Evolutionary conservation across 2,113 vertebrate genomes (phyloP), one percentile per base, ranked within the genome.

Genomic region (Narcine bancroftii): DNA sequence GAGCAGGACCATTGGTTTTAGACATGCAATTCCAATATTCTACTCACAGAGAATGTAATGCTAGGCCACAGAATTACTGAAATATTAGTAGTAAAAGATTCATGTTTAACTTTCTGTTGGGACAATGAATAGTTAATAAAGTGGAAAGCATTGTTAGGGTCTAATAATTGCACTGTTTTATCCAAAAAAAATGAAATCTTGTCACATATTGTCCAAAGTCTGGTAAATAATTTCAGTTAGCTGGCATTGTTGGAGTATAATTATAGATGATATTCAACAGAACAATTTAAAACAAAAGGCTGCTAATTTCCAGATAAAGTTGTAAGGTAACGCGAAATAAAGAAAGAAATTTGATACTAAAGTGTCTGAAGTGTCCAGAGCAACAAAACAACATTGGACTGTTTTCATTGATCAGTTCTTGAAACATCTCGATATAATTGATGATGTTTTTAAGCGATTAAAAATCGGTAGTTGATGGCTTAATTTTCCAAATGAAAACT

Each of bases 41-140:
- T 53, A 60, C 33, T 5, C 50, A 63, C 5, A 87, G 36, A 85
- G 33, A 63, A 87, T 36, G 56, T 53, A 87, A 15, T 60, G 19
- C 33, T 56, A 60, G 60, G 53, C 17, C 60, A 15, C 53, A 36
- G 81, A 36, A 60, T 17, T 87, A 21, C 81, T 87, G n/a, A n/a
- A 87, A 87, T 60, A 39, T 60, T 63, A 36, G 81, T 50, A 87
- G 81, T 17, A n/a, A 42, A 56, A 36, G 53, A 36, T 36, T 87
- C n/a, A 87, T 60, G 60, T 87, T 26, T 53, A 83, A 83, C 47
- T 83, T 83, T 50, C 47, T 87, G 53, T 87, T 63, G n/a, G 53
- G 81, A 15, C 47, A 63, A 39, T 63, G 53, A 87, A 15, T 53
- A n/a, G 79, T 47, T 53, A 83, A 33, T 63, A 60, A 87, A 87